These are phyloP conservation scores for Solenopsis fugax DNA, from an alignment of 1,140 invertebrate species.

Conservation along the genomic window DNA sequence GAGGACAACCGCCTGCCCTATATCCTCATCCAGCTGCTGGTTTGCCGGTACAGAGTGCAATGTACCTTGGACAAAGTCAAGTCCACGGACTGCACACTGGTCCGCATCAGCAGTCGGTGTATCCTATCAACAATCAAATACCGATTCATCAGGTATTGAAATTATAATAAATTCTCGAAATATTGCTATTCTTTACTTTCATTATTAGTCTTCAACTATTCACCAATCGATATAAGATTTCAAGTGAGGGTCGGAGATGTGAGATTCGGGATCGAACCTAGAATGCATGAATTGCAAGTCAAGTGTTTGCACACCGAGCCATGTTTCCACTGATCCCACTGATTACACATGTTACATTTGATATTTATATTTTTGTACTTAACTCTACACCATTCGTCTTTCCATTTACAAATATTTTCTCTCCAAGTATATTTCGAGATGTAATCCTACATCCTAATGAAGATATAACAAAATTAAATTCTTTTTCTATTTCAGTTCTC, in stretches of 20 bases:
- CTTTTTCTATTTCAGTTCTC: conserved; percentile 78
- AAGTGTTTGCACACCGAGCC: no score
- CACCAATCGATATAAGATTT: no score
- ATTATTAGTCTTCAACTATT: no score
- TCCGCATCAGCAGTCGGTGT: conserved; percentile 79
- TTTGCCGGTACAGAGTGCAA: conserved; percentile 74
- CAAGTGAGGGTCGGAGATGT: no score
- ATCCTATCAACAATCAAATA: conserved; percentile 79
- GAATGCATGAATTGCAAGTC: no score
- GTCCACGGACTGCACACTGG: conserved; percentile 76
- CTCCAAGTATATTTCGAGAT: neutral
- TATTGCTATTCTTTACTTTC: no score
- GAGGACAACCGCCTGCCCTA: conserved; percentile 80
- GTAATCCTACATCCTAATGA: no score
- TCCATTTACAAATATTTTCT: neutral
- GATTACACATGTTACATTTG: conserved; percentile 40
- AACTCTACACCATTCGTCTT: conserved; percentile 30
- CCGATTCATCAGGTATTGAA: conserved; percentile 77
- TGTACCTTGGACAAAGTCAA: conserved; percentile 78
- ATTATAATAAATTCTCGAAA: neutral
- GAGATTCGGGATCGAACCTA: no score
- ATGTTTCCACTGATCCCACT: no score
- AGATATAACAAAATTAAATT: conserved; percentile 42
- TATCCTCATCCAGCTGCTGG: conserved; percentile 77
- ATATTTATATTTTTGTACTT: conserved; percentile 63